Percentiles rank a stretch among this genome's conserved stretches.
Evolutionary conservation across 2,888 invertebrate genomes (phyloP).

Genomic region (Hemithea aestivaria): DNA sequence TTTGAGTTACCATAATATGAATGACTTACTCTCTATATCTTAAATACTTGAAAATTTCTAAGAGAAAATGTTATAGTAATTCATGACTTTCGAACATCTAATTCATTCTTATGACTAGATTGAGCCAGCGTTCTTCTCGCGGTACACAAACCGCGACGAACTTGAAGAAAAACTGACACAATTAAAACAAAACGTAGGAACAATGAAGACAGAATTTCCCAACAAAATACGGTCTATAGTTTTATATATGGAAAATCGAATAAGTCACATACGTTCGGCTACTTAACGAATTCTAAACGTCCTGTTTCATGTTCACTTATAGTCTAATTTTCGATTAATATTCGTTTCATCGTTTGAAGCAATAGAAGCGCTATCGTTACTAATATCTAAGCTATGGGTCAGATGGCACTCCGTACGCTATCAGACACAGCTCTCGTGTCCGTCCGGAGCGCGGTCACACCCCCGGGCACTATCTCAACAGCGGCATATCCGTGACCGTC

Average conservation of each 20-base stretch:
- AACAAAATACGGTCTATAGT: constrained; percentile 40
- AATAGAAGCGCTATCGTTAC: constrained; percentile 53
- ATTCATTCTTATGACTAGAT: constrained; percentile 79
- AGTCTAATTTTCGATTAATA: constrained; percentile 67
- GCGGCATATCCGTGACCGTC: no score
- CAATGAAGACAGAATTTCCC: constrained; percentile 54
- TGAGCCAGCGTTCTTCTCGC: constrained; percentile 71
- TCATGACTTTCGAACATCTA: constrained; percentile 67
- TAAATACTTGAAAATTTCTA: constrained; percentile 63
- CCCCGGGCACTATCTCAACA: no score
- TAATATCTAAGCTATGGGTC: constrained; percentile 71
- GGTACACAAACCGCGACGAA: constrained; percentile 53
- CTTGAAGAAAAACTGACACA: constrained; percentile 68
- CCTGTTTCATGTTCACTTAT: constrained; percentile 60
- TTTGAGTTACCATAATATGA: constrained; percentile 43
- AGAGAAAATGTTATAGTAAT: constrained; percentile 53
- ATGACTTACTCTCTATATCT: constrained; percentile 49
- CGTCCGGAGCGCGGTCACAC: no score
- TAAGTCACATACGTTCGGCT: constrained; percentile 15
- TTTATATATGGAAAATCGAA: constrained; percentile 7
- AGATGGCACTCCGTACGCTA: constrained; percentile 72
- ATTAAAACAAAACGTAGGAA: constrained; percentile 73
- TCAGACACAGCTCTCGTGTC: constrained; percentile 54
- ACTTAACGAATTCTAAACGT: constrained; percentile 18
- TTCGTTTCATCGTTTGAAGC: constrained; percentile 74